phyloP scores from a whole-genome alignment of 2,113 vertebrate genomes.

The Sakesphorus luctuosus region DNA sequence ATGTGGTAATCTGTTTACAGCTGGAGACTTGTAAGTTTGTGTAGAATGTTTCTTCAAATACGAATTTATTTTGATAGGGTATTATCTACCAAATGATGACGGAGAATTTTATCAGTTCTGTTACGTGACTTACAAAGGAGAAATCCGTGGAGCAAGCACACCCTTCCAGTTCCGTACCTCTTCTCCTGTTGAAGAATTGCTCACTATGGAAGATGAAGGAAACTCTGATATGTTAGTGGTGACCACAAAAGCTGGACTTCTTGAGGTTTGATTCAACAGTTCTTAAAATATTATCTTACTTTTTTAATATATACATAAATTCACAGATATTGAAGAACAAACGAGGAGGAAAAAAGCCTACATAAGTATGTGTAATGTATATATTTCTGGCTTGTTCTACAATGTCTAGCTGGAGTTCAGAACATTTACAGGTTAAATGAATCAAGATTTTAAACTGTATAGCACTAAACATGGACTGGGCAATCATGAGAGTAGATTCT shows the following conservation, averaged over 20 bases:
- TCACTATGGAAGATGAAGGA: slow-evolving; percentile 96
- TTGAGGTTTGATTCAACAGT: slow-evolving; percentile 84
- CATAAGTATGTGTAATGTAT: neutral
- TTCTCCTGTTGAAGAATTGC: slow-evolving; percentile 92
- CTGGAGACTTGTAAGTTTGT: neutral
- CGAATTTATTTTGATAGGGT: slow-evolving; percentile 78
- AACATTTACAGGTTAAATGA: neutral
- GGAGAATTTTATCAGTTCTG: slow-evolving; percentile 99
- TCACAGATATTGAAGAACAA: neutral
- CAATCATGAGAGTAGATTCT: neutral
- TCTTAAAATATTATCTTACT: neutral
- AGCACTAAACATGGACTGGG: neutral
- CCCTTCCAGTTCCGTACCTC: slow-evolving; percentile 95
- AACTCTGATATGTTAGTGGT: slow-evolving; percentile 98
- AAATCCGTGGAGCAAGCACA: slow-evolving; percentile 97
- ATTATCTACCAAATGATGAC: slow-evolving; percentile 96
- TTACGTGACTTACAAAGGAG: slow-evolving; percentile 96
- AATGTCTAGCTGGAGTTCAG: neutral
- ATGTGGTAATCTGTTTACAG: neutral
- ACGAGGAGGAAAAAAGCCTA: neutral
- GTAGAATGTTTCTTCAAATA: slow-evolving; percentile 6
- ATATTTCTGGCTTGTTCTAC: neutral
- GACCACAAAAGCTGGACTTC: slow-evolving; percentile 93
- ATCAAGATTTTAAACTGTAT: neutral
- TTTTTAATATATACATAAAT: neutral